Base-by-base conservation (phyloP, 2,797 vertebrate species). In the Protosalanx chinensis region DNA sequence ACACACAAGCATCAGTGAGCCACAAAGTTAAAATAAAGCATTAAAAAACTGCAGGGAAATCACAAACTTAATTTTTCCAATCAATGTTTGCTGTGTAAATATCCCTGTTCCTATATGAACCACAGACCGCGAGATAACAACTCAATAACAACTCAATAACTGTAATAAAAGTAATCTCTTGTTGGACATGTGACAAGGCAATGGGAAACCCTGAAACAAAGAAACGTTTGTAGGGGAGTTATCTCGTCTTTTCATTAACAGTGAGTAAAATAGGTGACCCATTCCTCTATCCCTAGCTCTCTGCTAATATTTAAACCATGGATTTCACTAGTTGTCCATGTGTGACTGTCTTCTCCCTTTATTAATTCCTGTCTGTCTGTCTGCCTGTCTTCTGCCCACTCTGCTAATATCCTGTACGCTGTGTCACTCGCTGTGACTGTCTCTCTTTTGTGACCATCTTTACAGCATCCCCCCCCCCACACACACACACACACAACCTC, bases 11-110 rank as follows among this genome's bases (percentile, higher is more conserved):
- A 15, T 23, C 59, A 53, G 16, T 15, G 13, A 18, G 13, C 15
- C 6, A 53, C 49, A 53, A 53, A 18, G 16, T 15, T 15, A 16
- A 15, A 15, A 15, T 53, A 0, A 49, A 27, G 23, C 23, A 27
- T 27, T 27, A 27, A 27, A 27, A 49, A 29, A 2, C 20, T 35
- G 23, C 30, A 58, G 67, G 18, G 30, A 33, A 7, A 57, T 57
- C 53, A 33, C 7, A 13, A 68, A 35, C 16, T 68, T 58, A n/a
- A n/a, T 59, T 76, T 64, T 76, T 72, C 70, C 72, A 61, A 78
- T 67, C 64, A 73, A n/a, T 71, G 64, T 73, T 71, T 73, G 72
- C 30, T 63, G 13, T 33, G 63, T 62, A 65, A 76, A 77, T 72
- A 77, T 66, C 62, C 51, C 49, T 60, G n/a, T 65, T 71, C 61